These are phyloP conservation scores for Entomyzon cyanotis DNA, from an alignment of 2,113 vertebrate genomes.

Conservation along the genomic window DNA sequence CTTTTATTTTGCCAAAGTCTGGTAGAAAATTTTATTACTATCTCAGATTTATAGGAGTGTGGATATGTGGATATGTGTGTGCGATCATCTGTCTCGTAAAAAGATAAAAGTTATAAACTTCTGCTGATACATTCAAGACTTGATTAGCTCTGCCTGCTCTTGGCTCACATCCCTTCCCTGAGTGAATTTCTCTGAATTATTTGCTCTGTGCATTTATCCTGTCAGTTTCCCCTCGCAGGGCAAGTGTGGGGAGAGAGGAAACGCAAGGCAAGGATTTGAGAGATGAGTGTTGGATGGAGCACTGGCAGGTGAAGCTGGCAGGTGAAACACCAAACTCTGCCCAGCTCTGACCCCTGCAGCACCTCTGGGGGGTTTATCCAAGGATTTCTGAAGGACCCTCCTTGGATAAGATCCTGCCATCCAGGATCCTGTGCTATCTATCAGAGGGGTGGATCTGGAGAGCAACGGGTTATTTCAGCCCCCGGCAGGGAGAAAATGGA, in stretches of 20 bases:
- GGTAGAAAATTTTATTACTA: background rate
- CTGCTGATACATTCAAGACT: background rate
- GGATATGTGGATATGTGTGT: background rate
- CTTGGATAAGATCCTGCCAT: background rate
- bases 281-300: background rate
- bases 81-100: background rate
- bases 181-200: background rate
- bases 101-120: background rate
- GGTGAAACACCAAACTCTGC: no score
- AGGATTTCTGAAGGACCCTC: background rate
- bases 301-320: background rate
- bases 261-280: background rate
- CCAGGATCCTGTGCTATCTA: rapidly evolving
- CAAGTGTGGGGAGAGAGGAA: background rate
- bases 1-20: background rate
- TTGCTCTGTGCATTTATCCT: background rate
- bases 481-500: background rate
- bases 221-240: background rate
- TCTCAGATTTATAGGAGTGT: background rate
- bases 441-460: background rate
- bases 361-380: no score
- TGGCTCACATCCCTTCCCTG: background rate
- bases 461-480: background rate
- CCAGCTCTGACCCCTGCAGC: background rate
- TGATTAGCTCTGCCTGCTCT: background rate